phyloP scores from a whole-genome alignment of 2,888 invertebrate species.

The Cephus sareptanus region DNA sequence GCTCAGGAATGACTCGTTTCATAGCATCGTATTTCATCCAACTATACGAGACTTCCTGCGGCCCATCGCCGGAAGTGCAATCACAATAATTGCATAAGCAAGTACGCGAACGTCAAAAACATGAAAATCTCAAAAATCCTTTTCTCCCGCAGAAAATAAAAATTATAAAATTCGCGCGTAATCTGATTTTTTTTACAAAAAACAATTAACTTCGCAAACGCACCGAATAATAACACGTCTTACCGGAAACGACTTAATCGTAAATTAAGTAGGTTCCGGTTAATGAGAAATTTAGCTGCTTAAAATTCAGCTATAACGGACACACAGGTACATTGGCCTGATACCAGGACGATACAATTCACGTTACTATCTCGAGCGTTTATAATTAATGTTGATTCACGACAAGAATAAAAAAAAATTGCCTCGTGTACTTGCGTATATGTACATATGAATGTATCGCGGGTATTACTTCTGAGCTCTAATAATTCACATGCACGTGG shows the following conservation, averaged over 20 bases:
- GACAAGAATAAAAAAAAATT: slow-evolving; percentile 18
- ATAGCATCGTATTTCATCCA: slow-evolving; percentile 20
- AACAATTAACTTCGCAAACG: background rate
- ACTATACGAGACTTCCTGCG: slow-evolving; percentile 20
- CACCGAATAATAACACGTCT: background rate
- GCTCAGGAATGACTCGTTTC: slow-evolving; percentile 7
- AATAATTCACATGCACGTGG: slow-evolving; percentile 15
- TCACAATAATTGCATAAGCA: slow-evolving; percentile 15
- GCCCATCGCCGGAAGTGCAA: slow-evolving; percentile 19
- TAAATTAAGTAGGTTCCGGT: background rate
- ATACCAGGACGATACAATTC: slow-evolving; percentile 13
- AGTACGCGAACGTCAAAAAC: slow-evolving; percentile 2
- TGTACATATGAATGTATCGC: background rate
- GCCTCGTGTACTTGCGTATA: background rate
- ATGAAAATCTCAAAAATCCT: background rate
- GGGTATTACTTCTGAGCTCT: slow-evolving; percentile 16
- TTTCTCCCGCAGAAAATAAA: background rate
- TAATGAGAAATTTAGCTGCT: slow-evolving; percentile 5
- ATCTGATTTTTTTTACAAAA: background rate
- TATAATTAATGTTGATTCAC: slow-evolving; percentile 20
- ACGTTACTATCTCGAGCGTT: slow-evolving; percentile 14
- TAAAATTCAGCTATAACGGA: slow-evolving; percentile 19
- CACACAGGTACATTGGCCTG: slow-evolving; percentile 19
- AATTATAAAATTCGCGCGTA: background rate
- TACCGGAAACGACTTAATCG: background rate